A percentile compares a stretch with the other conserved stretches of the same genome.
Evolutionary conservation across 2,797 vertebrate genomes (phyloP).

Genomic region (Podargus strigoides): DNA sequence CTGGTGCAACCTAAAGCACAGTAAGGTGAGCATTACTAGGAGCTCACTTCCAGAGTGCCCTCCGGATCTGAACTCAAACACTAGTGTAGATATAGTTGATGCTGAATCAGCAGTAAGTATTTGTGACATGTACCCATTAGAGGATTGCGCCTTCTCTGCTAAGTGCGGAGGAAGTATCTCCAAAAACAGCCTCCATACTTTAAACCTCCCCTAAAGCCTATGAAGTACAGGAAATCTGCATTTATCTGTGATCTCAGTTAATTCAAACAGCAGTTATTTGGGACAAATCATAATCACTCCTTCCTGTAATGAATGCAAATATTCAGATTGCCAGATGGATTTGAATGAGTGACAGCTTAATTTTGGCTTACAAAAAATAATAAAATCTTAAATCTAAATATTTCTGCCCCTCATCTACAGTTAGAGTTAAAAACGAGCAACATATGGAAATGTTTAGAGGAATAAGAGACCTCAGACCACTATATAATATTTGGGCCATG

Average conservation of each 20-base stretch:
- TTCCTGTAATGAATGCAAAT: neutral
- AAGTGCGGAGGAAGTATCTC: neutral
- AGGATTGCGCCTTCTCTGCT: neutral
- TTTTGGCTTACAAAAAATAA: constrained; percentile 21
- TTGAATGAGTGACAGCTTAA: neutral
- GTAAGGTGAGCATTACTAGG: neutral
- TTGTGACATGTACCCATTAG: neutral
- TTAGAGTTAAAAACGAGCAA: neutral
- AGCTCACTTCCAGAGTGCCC: neutral
- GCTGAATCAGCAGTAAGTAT: neutral
- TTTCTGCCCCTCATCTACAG: neutral
- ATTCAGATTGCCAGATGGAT: constrained; percentile 44
- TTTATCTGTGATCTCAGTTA: constrained; percentile 14
- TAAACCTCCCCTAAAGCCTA: neutral
- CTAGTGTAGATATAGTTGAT: neutral
- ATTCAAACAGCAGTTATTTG: constrained; percentile 28
- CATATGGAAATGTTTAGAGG: neutral
- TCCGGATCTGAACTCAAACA: neutral
- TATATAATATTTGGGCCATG: neutral
- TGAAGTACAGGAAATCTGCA: neutral
- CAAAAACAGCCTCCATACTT: neutral
- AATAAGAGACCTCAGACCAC: neutral
- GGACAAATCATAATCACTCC: neutral
- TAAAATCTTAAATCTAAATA: neutral
- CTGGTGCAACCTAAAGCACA: neutral